Percentiles rank a stretch among this genome's conserved stretches.
phyloP scores from a whole-genome alignment of 92 coral and sea anemone species.

The Pocillopora meandrina region DNA sequence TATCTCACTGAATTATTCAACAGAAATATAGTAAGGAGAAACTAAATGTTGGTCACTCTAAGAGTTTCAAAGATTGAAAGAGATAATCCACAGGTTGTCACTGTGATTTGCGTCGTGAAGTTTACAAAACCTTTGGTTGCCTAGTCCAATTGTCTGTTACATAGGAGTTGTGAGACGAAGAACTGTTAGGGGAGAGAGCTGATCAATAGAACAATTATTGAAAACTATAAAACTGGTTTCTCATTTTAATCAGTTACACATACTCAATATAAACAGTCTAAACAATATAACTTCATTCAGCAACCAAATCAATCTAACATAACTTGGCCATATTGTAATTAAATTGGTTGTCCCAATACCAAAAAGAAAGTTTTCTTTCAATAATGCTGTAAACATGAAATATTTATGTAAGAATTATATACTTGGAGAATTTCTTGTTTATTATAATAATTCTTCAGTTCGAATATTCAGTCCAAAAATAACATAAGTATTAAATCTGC shows the following conservation, averaged over 20 bases:
- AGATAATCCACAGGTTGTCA: too few relatives aligned
- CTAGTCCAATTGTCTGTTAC: too few relatives aligned
- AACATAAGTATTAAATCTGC: neutral
- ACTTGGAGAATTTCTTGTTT: neutral
- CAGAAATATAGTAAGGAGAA: too few relatives aligned
- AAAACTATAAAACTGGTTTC: too few relatives aligned
- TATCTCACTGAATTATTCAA: too few relatives aligned
- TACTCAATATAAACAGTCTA: neutral
- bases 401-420: neutral
- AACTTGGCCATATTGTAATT: neutral
- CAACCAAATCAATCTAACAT: neutral
- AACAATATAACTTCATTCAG: neutral
- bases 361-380: neutral
- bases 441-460: neutral
- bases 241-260: slow-evolving; percentile 10
- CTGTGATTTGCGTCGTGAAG: too few relatives aligned
- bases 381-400: neutral
- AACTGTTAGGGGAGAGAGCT: too few relatives aligned
- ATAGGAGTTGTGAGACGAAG: too few relatives aligned
- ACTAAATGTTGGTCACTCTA: too few relatives aligned
- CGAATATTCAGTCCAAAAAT: neutral
- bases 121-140: too few relatives aligned
- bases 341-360: neutral
- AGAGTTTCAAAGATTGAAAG: too few relatives aligned
- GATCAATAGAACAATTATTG: too few relatives aligned